Conservation (phyloP, 2,888 invertebrate species). For the Leucophenga montana region DNA sequence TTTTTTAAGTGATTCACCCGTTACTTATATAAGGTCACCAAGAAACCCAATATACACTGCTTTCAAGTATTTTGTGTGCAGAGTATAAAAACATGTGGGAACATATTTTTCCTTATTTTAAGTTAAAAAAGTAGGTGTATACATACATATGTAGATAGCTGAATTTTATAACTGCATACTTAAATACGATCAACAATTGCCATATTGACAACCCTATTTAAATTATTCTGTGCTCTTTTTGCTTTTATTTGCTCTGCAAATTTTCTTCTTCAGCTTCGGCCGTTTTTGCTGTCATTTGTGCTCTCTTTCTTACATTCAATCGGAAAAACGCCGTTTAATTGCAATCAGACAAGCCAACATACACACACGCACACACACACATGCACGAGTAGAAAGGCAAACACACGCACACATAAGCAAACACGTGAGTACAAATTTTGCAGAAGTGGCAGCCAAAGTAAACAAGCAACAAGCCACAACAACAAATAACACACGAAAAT, state of each 20-base stretch:
- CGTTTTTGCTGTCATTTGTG: not conserved
- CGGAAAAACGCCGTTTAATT: slow-evolving; percentile 66
- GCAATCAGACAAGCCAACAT: slow-evolving; percentile 41
- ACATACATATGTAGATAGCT: no score
- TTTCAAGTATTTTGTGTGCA: no score
- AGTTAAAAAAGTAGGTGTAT: no score
- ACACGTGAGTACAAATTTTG: not conserved
- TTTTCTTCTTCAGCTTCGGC: not conserved
- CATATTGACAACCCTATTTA: not conserved
- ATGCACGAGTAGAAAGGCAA: not conserved
- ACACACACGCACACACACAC: not conserved
- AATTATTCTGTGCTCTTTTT: not conserved
- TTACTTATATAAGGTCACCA: no score
- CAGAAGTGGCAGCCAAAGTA: slow-evolving; percentile 5
- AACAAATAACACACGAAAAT: not conserved
- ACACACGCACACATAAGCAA: not conserved
- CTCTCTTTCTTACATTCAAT: slow-evolving; percentile 48
- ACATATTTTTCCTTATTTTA: no score
- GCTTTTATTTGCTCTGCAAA: not conserved
- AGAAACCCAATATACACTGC: no score
- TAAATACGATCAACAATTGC: not conserved
- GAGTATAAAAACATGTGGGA: no score
- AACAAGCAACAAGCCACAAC: slow-evolving; percentile 13
- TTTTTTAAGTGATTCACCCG: no score
- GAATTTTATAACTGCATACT: no score